phyloP scores from a whole-genome alignment of 1,140 invertebrate species.

The Trichoplusia ni region DNA sequence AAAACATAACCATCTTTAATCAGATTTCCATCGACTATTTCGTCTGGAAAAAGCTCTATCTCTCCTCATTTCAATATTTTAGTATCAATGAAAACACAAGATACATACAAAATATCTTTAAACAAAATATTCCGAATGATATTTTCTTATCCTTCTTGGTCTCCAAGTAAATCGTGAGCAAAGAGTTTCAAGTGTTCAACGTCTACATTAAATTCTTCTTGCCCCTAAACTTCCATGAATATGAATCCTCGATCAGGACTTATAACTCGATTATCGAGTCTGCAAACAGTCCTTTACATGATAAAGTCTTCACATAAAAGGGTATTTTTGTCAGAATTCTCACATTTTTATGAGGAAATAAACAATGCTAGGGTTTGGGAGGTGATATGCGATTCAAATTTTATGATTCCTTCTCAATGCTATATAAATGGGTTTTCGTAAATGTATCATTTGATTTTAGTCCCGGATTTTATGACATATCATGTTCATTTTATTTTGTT shows the following conservation, averaged over 20 bases:
- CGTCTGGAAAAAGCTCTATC: too few species aligned
- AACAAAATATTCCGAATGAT: not conserved
- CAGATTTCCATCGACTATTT: too few species aligned
- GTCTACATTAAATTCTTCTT: constrained; percentile 1
- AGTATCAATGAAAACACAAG: not conserved
- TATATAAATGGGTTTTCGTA: too few species aligned
- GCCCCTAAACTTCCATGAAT: not conserved
- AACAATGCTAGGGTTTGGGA: not conserved
- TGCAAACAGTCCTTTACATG: constrained; percentile 5
- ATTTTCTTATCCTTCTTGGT: not conserved
- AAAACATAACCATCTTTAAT: too few species aligned
- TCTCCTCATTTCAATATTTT: too few species aligned
- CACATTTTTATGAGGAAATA: not conserved
- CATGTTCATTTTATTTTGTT: too few species aligned
- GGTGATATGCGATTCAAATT: not conserved
- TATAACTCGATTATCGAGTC: constrained; percentile 20
- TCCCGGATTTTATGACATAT: too few species aligned
- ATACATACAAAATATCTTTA: not conserved
- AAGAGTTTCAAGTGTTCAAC: constrained; percentile 1
- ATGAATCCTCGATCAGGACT: constrained; percentile 10
- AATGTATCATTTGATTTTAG: too few species aligned
- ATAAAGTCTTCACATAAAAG: not conserved
- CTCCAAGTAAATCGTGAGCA: not conserved
- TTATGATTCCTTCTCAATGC: not conserved
- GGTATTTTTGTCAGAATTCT: not conserved